Evolutionary conservation across 2,113 vertebrate genomes (phyloP).

Genomic region (Ifrita kowaldi): DNA sequence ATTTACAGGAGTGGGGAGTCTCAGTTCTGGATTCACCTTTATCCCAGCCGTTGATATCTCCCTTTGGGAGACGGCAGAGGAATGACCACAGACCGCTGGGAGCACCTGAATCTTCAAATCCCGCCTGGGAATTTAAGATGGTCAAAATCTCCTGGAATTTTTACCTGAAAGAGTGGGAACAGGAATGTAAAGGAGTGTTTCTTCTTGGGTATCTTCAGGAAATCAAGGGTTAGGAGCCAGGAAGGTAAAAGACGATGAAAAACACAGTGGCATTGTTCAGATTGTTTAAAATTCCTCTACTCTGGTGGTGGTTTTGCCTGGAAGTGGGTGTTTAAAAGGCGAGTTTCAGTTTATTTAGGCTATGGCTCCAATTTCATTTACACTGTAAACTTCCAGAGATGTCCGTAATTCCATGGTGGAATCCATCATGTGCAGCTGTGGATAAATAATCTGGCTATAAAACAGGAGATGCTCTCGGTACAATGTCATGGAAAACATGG

Average conservation of each 20-base stretch:
- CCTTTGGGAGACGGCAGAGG: not conserved
- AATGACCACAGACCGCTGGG: not conserved
- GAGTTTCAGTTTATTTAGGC: not conserved
- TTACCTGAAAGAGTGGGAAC: not conserved
- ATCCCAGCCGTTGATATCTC: fast-evolving
- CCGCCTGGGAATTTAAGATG: fast-evolving
- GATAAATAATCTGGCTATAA: not conserved
- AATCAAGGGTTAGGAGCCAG: not conserved
- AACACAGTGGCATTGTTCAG: not conserved
- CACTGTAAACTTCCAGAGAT: not conserved
- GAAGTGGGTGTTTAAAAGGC: not conserved
- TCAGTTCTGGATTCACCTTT: not conserved
- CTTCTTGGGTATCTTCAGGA: not conserved
- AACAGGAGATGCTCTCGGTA: not conserved
- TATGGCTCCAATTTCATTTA: not conserved
- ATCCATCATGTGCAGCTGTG: not conserved
- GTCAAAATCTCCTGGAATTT: not conserved
- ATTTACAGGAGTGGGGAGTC: not conserved
- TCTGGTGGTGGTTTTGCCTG: not conserved
- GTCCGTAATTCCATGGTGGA: not conserved
- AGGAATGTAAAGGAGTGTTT: not conserved
- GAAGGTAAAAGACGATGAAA: not conserved
- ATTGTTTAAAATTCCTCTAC: not conserved
- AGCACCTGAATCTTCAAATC: not conserved
- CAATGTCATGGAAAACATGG: fast-evolving